Evolutionary conservation across 2,888 invertebrate species (phyloP).

Genomic region (Peribatodes rhomboidaria): DNA sequence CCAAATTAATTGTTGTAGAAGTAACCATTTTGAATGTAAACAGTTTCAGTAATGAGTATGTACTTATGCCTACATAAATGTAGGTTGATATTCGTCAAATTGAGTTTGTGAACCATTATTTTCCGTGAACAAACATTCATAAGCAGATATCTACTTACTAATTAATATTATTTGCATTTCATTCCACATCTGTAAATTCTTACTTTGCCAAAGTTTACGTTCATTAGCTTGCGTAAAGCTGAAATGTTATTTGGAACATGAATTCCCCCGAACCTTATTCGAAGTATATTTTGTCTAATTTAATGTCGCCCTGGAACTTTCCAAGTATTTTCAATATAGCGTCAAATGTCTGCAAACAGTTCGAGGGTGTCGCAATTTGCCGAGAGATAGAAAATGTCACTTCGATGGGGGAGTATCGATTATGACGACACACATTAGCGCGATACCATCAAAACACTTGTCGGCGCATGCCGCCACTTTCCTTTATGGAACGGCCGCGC

Average conservation of each 20-base stretch:
- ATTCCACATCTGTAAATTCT: not conserved
- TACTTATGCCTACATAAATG: too few species aligned
- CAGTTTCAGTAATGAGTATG: not conserved
- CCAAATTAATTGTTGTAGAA: too few species aligned
- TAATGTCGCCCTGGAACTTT: constrained; percentile 14
- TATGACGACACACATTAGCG: constrained; percentile 70
- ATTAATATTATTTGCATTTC: not conserved
- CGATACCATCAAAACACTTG: constrained; percentile 76
- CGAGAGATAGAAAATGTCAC: constrained; percentile 50
- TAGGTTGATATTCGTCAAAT: not conserved
- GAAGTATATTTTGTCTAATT: constrained; percentile 20
- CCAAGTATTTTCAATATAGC: constrained; percentile 29
- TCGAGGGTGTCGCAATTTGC: constrained; percentile 15
- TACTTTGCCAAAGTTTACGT: constrained; percentile 15
- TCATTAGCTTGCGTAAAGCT: constrained; percentile 19
- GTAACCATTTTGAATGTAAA: too few species aligned
- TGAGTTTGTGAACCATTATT: not conserved
- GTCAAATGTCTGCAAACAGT: constrained; percentile 22
- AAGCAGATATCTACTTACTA: not conserved
- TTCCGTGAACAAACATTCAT: not conserved
- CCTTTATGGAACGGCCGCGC: constrained; percentile 60
- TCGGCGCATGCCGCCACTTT: constrained; percentile 68
- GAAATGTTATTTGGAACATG: constrained; percentile 17
- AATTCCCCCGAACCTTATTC: constrained; percentile 9
- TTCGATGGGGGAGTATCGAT: constrained; percentile 65